Evolutionary conservation across 2,113 vertebrate species (phyloP).

Genomic region (Mustelus asterias): DNA sequence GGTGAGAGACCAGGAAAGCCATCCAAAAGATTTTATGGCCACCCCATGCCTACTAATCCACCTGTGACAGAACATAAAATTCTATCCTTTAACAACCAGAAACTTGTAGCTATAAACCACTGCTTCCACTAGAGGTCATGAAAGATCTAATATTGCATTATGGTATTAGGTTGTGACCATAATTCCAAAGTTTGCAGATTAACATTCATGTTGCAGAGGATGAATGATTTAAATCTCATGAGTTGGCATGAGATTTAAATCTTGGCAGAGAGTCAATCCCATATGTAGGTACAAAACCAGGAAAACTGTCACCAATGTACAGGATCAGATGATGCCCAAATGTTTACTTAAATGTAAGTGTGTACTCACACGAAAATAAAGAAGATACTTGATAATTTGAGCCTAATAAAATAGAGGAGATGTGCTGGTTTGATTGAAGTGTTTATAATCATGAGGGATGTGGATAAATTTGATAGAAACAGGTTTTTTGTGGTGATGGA

Average conservation of each 20-base stretch:
- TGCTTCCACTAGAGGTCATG: conserved; percentile 30
- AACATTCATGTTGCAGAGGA: neutral
- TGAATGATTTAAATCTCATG: neutral
- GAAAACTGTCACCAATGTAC: neutral
- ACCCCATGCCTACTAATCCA: too few relatives aligned
- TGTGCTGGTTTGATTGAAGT: neutral
- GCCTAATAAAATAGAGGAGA: neutral
- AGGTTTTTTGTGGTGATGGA: neutral
- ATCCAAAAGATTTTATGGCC: too few relatives aligned
- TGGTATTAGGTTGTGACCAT: neutral
- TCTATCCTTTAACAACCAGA: neutral
- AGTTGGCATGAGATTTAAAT: neutral
- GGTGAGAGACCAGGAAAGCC: too few relatives aligned
- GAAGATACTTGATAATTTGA: neutral
- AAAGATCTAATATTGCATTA: neutral
- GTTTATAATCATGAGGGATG: neutral
- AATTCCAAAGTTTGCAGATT: neutral
- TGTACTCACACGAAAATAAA: neutral
- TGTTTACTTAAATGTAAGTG: neutral
- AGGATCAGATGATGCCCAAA: neutral
- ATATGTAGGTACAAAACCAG: neutral
- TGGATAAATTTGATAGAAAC: neutral
- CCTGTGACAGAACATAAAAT: too few relatives aligned
- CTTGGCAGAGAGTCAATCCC: neutral
- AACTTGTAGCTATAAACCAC: neutral